phyloP scores from a whole-genome alignment of 2,888 invertebrate species.

The Drosophila infuscata region DNA sequence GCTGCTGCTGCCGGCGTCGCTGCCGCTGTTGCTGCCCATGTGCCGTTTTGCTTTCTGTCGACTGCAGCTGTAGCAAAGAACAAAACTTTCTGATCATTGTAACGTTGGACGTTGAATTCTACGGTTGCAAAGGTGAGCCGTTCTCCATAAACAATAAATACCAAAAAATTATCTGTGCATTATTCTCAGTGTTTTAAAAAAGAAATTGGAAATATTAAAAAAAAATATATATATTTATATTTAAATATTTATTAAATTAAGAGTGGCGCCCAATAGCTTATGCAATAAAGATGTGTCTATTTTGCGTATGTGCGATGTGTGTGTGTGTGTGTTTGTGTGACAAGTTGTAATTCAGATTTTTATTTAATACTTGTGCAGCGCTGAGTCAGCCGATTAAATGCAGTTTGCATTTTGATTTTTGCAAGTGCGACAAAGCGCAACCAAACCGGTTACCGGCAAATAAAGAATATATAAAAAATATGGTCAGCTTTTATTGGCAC shows the following conservation, averaged over 20 bases:
- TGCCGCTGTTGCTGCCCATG: slow-evolving; percentile 23
- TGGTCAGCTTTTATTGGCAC: slow-evolving; percentile 12
- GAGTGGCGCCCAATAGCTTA: slow-evolving; percentile 24
- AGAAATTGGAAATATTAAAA: slow-evolving; percentile 7
- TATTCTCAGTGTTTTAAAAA: slow-evolving; percentile 23
- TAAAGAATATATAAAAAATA: slow-evolving; percentile 15
- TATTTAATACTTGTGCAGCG: background rate
- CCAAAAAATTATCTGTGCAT: slow-evolving; percentile 21
- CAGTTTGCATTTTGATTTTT: slow-evolving; percentile 35
- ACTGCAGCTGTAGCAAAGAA: slow-evolving; percentile 76
- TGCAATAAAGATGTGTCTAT: slow-evolving; percentile 26
- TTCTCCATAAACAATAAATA: slow-evolving; percentile 62
- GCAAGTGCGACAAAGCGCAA: slow-evolving; percentile 53
- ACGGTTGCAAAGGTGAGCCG: slow-evolving; percentile 84
- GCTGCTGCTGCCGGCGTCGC: slow-evolving; percentile 25
- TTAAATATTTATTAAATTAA: slow-evolving; percentile 33
- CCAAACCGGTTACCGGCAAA: slow-evolving; percentile 77
- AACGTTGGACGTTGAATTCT: slow-evolving; percentile 85
- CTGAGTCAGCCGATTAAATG: slow-evolving; percentile 49
- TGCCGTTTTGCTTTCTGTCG: slow-evolving; percentile 30
- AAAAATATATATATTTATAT: slow-evolving; percentile 23
- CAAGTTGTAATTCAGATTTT: slow-evolving; percentile 7
- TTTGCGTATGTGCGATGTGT: slow-evolving; percentile 2
- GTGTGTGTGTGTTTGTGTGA: slow-evolving; percentile 7
- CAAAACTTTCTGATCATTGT: slow-evolving; percentile 84